Conservation (phyloP, 2,797 vertebrate genomes). For the Nyctalus aviator region DNA sequence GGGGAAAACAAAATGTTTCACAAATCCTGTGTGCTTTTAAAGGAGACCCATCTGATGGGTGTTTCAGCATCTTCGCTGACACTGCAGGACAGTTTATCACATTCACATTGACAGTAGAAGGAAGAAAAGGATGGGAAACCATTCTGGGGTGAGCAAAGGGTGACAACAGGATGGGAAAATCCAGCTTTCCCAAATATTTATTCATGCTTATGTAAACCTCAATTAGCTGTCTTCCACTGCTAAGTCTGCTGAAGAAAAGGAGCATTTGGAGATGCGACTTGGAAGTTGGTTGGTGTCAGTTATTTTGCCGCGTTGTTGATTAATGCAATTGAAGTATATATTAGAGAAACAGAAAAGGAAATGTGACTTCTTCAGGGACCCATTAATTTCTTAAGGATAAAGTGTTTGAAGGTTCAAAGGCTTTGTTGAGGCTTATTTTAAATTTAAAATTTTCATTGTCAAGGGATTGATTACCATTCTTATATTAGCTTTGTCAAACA, state of each 20-base stretch:
- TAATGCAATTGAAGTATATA: constrained; percentile 88
- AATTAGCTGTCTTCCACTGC: constrained; percentile 61
- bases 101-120: constrained; percentile 82
- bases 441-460: constrained; percentile 90
- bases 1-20: constrained; percentile 74
- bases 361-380: constrained; percentile 89
- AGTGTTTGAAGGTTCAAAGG: constrained; percentile 90
- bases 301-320: constrained; percentile 87
- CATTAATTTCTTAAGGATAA: constrained; percentile 91
- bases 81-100: constrained; percentile 66
- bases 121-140: constrained; percentile 67
- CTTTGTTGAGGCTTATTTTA: constrained; percentile 91
- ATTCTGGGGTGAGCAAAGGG: constrained; percentile 63
- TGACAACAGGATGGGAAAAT: constrained; percentile 73
- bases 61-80: constrained; percentile 76
- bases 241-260: constrained; percentile 52
- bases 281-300: constrained; percentile 75
- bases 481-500: constrained; percentile 88
- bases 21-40: constrained; percentile 82
- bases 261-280: background rate
- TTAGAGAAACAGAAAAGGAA: constrained; percentile 87
- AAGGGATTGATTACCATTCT: constrained; percentile 89
- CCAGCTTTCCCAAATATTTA: constrained; percentile 75
- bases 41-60: constrained; percentile 34
- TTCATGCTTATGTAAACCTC: constrained; percentile 75